Evolutionary conservation across 2,797 vertebrate species (phyloP), one percentile per base, ranked within the genome.

Genomic region (Decapterus maruadsi): DNA sequence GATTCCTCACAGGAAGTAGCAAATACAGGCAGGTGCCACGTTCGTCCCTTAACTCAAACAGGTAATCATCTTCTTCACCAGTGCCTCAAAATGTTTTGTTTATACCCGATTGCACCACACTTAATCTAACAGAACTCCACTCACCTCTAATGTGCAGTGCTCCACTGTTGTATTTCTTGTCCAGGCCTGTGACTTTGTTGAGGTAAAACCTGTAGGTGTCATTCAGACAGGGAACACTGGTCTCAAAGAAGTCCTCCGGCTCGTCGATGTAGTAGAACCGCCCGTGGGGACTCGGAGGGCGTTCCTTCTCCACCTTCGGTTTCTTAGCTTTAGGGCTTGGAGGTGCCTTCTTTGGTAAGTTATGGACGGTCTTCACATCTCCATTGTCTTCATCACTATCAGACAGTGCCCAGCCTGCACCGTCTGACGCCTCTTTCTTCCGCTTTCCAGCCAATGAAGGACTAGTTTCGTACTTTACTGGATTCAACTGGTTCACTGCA

Each of bases 61-160:
- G 34, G 11, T 40, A n/a, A n/a, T 13, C 16, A 4, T 56, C 40
- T 29, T 45, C 20, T 45, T 61, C 17, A 36, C 5, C 36, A 13
- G 6, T 20, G 2, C 2, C 6, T 64, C 19, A 2, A 43, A 45
- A 11, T 50, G 29, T 34, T 48, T 48, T 42, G 20, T 48, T 50
- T 40, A 22, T 8, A 22, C 55, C 13, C 36, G 17, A 38, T 6
- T 29, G 6, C 9, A 77, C 10, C n/a, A 60, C 9, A 50, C 19
- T 3, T 31, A n/a, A 38, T 9, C 16, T 2, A 6, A 6, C 12
- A 5, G 3, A 20, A 19, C 10, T 42, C 22, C 3, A 16, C 71
- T 94, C 88, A 98, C 98, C 98, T 95, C 92, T 97, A 86, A 99
- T 97, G 88, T 99, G 97, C 81, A 99, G 93, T 0, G 98, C 97